phyloP scores from a whole-genome alignment of 2,888 invertebrate genomes.

The Acanthosoma haemorrhoidale region DNA sequence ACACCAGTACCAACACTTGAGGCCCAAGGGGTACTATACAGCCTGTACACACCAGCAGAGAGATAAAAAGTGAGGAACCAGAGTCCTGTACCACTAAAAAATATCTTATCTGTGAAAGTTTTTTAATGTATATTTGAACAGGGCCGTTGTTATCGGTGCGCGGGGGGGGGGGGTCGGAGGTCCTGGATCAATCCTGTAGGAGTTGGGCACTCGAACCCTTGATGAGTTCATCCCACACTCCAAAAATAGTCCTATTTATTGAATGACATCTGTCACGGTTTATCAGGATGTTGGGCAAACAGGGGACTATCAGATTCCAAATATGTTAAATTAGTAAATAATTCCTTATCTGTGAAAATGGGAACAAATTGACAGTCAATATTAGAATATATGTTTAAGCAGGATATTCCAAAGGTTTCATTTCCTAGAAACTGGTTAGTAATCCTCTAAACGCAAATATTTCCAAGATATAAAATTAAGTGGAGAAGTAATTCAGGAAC shows the following conservation, averaged over 20 bases:
- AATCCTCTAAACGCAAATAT: too few species aligned
- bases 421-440: too few species aligned
- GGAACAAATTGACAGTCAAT: too few species aligned
- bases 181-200: not conserved
- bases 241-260: not conserved
- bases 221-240: not conserved
- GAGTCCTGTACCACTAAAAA: too few species aligned
- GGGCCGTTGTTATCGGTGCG: conserved; percentile 1
- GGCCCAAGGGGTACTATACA: not conserved
- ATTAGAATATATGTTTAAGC: too few species aligned
- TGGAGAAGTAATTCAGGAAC: too few species aligned
- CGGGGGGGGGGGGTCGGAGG: too few species aligned
- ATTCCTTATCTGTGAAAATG: too few species aligned
- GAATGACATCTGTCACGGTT: not conserved
- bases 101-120: not conserved
- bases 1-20: conserved; percentile 3
- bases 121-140: not conserved
- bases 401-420: too few species aligned
- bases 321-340: too few species aligned
- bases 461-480: too few species aligned
- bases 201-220: not conserved
- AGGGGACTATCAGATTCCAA: too few species aligned
- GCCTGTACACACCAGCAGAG: not conserved
- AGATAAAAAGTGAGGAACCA: conserved; percentile 6
- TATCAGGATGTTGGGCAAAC: not conserved